phyloP scores from a whole-genome alignment of 2,888 invertebrate genomes.

The Papilio gigon region DNA sequence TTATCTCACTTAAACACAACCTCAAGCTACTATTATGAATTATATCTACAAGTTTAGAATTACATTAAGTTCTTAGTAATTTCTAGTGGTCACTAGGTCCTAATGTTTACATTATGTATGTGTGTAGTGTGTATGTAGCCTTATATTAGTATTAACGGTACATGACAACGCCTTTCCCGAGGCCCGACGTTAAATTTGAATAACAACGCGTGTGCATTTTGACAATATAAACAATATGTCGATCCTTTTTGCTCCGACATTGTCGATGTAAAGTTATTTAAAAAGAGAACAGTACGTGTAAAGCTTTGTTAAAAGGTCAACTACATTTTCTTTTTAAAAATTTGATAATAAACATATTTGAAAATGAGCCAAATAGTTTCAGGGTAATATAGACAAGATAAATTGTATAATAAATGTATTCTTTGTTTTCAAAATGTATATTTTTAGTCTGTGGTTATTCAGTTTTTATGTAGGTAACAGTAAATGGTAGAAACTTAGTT shows the following conservation, averaged over 20 bases:
- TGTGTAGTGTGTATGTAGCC: constrained; percentile 50
- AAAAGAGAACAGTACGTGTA: constrained; percentile 11
- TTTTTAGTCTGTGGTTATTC: constrained; percentile 43
- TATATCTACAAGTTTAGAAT: too few relatives aligned
- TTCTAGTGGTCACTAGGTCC: background rate
- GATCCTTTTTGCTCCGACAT: constrained; percentile 30
- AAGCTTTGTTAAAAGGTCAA: constrained; percentile 11
- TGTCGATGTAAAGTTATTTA: constrained; percentile 11
- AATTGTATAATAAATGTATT: background rate
- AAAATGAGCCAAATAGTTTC: constrained; percentile 24
- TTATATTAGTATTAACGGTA: constrained; percentile 73
- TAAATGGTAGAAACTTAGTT: constrained; percentile 54
- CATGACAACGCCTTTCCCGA: constrained; percentile 63
- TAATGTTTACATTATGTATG: background rate
- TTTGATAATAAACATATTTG: constrained; percentile 24
- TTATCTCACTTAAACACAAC: background rate
- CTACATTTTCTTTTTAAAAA: constrained; percentile 17
- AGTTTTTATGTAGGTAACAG: constrained; percentile 48
- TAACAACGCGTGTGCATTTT: constrained; percentile 62
- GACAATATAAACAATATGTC: constrained; percentile 56
- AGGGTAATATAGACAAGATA: background rate
- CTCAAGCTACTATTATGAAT: background rate
- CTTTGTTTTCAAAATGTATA: constrained; percentile 5
- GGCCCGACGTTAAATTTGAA: constrained; percentile 71
- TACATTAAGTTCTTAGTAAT: background rate